phyloP scores from a whole-genome alignment of 2,888 invertebrate species.

The Linhomoeus sp. region DNA sequence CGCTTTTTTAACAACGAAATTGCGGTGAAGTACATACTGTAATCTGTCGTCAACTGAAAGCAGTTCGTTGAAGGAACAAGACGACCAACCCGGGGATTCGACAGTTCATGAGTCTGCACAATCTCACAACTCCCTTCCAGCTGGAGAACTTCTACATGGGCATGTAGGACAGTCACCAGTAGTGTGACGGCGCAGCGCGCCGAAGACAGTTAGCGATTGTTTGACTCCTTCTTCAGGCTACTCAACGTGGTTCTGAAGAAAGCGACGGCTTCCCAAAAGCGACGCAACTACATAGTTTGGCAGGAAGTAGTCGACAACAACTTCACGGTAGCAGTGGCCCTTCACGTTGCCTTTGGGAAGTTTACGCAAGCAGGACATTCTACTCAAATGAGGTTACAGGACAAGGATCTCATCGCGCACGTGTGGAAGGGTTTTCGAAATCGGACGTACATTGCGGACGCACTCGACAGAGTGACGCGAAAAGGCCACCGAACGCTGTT shows the following conservation, averaged over 20 bases:
- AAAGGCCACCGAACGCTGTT: constrained; percentile 33
- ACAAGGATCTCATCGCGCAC: constrained; percentile 41
- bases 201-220: no score
- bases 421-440: constrained; percentile 59
- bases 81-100: constrained; percentile 44
- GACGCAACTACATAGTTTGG: constrained; percentile 47
- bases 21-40: no score
- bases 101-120: constrained; percentile 40
- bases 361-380: no score
- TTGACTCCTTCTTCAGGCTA: not conserved
- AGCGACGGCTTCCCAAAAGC: constrained; percentile 10
- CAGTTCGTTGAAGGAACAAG: no score
- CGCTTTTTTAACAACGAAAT: no score
- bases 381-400: no score
- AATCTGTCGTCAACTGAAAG: no score
- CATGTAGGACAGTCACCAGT: no score
- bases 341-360: no score
- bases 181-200: no score
- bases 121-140: constrained; percentile 35
- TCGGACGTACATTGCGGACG: no score
- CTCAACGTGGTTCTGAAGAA: no score
- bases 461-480: constrained; percentile 4
- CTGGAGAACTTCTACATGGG: constrained; percentile 51
- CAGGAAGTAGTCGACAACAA: constrained; percentile 67
- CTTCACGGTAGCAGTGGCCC: not conserved